Percentiles rank a stretch among this genome's conserved stretches.
Conservation (phyloP, 2,113 vertebrate genomes). For the Capreolus pygargus region DNA sequence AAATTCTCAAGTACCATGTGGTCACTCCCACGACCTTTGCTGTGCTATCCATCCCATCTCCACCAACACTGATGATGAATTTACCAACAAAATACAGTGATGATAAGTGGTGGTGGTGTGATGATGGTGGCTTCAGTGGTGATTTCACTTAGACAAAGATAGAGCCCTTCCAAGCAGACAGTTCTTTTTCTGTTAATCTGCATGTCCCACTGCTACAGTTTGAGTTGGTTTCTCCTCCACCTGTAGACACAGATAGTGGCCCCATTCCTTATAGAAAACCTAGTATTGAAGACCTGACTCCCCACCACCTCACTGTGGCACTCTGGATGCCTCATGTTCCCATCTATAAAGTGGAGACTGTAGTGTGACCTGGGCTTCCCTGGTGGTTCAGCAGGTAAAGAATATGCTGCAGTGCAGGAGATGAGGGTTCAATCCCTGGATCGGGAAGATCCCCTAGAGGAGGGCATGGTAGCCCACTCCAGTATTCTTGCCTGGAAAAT, state of each 20-base stretch:
- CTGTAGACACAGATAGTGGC: background rate
- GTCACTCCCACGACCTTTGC: background rate
- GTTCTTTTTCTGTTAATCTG: background rate
- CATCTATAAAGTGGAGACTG: background rate
- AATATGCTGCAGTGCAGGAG: background rate
- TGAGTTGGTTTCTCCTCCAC: background rate
- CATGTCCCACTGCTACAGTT: background rate
- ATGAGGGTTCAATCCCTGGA: fast-evolving
- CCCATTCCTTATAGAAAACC: background rate
- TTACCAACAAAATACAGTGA: background rate
- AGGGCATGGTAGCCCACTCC: background rate
- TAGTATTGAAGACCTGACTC: background rate
- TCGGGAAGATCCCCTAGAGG: fast-evolving
- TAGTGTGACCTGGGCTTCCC: background rate
- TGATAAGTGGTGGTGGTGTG: background rate
- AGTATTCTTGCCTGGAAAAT: background rate
- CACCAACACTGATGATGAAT: background rate
- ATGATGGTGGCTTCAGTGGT: background rate
- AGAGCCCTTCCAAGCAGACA: background rate
- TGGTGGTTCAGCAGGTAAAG: background rate
- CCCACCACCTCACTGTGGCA: background rate
- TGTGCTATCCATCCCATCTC: background rate
- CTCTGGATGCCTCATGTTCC: background rate
- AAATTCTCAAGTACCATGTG: background rate
- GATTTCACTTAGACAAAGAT: background rate